phyloP scores from a whole-genome alignment of 2,797 vertebrate species.

The Melanotaenia parkinsoni region DNA sequence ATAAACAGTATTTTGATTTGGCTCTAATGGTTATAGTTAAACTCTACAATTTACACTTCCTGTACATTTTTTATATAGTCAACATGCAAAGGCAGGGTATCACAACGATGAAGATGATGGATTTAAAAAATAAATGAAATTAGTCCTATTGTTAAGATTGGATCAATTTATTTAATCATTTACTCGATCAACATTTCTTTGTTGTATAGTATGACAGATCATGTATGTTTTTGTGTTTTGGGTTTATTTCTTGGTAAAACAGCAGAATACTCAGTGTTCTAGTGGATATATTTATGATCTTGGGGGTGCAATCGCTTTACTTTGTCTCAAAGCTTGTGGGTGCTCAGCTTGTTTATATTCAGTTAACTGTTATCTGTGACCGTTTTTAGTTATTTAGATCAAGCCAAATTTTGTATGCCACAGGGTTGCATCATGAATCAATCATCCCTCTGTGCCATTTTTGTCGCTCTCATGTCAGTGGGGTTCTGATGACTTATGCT shows the following conservation, averaged over 20 bases:
- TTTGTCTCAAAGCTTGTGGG: slow-evolving; percentile 10
- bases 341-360: slow-evolving; percentile 20
- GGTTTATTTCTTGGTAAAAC: slow-evolving; percentile 1
- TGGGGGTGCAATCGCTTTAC: slow-evolving; percentile 4
- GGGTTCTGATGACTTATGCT: slow-evolving; percentile 57
- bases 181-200: no score
- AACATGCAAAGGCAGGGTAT: no score
- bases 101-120: no score
- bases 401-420: slow-evolving; percentile 44
- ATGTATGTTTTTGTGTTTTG: background rate
- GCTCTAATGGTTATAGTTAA: no score
- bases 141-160: background rate
- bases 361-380: slow-evolving; percentile 19
- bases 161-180: background rate
- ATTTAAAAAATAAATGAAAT: no score
- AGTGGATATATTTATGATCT: slow-evolving; percentile 13
- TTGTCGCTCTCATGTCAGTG: slow-evolving; percentile 44
- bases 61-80: no score
- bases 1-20: no score
- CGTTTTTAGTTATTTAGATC: slow-evolving; percentile 42
- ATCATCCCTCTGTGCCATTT: slow-evolving; percentile 48
- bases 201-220: no score
- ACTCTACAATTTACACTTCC: no score
- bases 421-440: slow-evolving; percentile 23
- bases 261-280: background rate